These are phyloP conservation scores for Callorhinus ursinus DNA, from an alignment of 2,113 vertebrate genomes.

Conservation along the genomic window DNA sequence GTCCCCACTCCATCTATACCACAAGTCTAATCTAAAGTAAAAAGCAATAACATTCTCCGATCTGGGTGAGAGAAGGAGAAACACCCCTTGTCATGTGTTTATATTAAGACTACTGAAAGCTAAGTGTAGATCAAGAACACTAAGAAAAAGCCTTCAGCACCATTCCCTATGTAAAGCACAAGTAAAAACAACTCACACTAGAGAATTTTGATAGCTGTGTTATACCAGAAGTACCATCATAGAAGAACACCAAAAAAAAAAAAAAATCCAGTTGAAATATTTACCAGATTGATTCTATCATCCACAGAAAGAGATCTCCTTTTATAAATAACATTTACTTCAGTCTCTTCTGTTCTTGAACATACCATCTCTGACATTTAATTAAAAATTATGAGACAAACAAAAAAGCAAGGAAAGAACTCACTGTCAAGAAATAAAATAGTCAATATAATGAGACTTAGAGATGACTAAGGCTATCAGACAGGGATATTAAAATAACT, in stretches of 20 bases:
- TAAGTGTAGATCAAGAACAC: background rate
- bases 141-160: background rate
- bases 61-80: background rate
- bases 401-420: background rate
- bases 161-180: background rate
- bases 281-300: background rate
- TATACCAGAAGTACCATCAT: background rate
- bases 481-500: background rate
- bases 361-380: background rate
- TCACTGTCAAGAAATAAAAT: background rate
- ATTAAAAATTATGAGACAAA: background rate
- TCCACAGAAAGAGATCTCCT: background rate
- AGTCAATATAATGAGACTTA: slow-evolving; percentile 7
- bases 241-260: background rate
- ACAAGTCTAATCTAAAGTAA: background rate
- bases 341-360: background rate
- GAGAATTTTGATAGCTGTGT: background rate
- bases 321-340: background rate
- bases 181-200: background rate
- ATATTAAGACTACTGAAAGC: background rate
- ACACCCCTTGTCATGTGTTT: background rate
- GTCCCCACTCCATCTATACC: background rate
- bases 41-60: background rate
- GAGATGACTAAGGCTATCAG: background rate
- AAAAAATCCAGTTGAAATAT: background rate